Conservation (phyloP, 2,797 vertebrate genomes). For the Lophius americanus region DNA sequence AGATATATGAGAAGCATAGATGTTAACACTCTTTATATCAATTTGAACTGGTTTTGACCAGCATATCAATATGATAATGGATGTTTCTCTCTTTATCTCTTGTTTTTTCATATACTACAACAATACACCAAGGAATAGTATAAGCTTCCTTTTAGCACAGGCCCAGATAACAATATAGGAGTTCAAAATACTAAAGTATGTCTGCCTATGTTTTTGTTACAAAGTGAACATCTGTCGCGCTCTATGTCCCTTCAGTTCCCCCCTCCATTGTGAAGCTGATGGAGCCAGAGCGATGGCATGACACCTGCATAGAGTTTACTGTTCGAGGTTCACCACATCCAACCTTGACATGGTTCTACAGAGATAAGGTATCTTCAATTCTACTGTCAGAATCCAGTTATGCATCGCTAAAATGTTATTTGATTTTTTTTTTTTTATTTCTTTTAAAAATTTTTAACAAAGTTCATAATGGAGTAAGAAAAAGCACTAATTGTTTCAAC, state of each 20-base stretch:
- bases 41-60: constrained; percentile 47
- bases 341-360: constrained; percentile 88
- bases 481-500: not conserved
- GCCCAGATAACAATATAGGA: not conserved
- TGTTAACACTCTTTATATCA: constrained; percentile 19
- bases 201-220: not conserved
- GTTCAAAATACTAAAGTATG: not conserved
- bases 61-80: constrained; percentile 38
- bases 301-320: constrained; percentile 94
- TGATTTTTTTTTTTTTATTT: not conserved
- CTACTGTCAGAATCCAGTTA: no score
- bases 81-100: constrained; percentile 14
- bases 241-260: constrained; percentile 80
- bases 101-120: constrained; percentile 81
- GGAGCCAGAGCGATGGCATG: constrained; percentile 89
- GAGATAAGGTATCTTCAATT: constrained; percentile 67
- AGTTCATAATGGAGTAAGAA: no score
- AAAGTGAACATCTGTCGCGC: not conserved
- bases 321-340: constrained; percentile 92
- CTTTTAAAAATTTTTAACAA: no score
- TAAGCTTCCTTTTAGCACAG: not conserved
- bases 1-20: constrained; percentile 47
- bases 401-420: not conserved
- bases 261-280: constrained; percentile 88
- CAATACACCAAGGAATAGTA: not conserved